These are phyloP conservation scores for Felis chaus DNA, from an alignment of 2,113 vertebrate species.

Conservation along the genomic window DNA sequence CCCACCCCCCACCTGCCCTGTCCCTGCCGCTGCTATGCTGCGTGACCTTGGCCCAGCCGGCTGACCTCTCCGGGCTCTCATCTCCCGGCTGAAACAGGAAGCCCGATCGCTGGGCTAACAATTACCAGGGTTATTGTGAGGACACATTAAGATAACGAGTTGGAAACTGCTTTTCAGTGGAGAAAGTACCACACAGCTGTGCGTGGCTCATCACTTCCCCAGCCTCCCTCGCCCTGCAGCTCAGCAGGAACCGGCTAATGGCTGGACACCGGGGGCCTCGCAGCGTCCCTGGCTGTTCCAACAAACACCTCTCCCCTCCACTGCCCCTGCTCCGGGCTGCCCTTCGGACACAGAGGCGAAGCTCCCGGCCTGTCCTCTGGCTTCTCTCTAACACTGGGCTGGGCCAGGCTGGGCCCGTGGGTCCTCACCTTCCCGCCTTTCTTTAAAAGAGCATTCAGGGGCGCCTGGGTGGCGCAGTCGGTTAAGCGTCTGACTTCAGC, in stretches of 20 bases:
- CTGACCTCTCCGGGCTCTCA: neutral
- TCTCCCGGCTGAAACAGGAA: neutral
- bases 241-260: conserved; percentile 38
- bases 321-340: neutral
- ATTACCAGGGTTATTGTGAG: conserved; percentile 51
- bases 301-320: neutral
- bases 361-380: neutral
- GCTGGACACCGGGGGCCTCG: conserved; percentile 42
- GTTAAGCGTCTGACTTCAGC: too few species aligned
- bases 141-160: conserved; percentile 28
- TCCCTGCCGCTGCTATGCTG: neutral
- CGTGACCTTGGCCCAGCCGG: neutral
- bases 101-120: neutral
- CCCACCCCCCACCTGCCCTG: neutral
- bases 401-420: neutral
- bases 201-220: neutral
- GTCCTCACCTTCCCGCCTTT: neutral
- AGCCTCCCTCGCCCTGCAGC: neutral
- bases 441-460: neutral
- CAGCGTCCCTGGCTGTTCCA: neutral
- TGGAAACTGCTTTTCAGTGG: conserved; percentile 44
- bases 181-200: conserved; percentile 26
- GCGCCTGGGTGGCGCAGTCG: too few species aligned
- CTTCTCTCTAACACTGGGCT: fast-evolving
- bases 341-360: neutral